These are phyloP conservation scores for Solea senegalensis DNA, from an alignment of 2,113 vertebrate species.

Conservation along the genomic window DNA sequence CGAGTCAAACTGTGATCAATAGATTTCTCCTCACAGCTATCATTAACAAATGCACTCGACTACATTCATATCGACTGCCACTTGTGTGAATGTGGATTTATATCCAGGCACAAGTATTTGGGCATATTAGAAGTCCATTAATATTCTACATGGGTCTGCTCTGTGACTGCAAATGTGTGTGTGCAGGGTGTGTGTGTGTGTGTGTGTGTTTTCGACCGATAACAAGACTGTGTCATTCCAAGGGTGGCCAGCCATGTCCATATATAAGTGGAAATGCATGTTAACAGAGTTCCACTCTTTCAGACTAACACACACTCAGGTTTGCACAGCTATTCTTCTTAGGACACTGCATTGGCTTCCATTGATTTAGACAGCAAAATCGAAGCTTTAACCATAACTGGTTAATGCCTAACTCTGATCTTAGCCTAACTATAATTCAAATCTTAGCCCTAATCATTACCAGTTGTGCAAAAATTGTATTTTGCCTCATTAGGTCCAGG, in stretches of 20 bases:
- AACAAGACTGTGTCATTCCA: slow-evolving; percentile 53
- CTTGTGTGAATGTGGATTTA: slow-evolving; percentile 48
- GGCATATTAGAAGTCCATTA: slow-evolving; percentile 35
- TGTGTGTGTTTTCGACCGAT: slow-evolving; percentile 29
- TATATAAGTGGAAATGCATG: slow-evolving; percentile 62
- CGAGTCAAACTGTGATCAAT: slow-evolving; percentile 60
- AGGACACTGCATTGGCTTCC: too few species aligned
- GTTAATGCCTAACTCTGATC: too few species aligned
- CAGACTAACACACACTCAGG: not conserved
- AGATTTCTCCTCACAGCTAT: slow-evolving; percentile 40
- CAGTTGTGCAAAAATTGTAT: too few species aligned
- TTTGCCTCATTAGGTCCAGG: too few species aligned
- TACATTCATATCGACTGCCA: slow-evolving; percentile 30
- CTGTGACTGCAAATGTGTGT: slow-evolving; percentile 9
- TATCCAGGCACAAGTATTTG: slow-evolving; percentile 7
- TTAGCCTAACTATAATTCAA: too few species aligned
- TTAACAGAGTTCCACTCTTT: slow-evolving; percentile 25
- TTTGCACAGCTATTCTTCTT: too few species aligned
- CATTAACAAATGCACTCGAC: slow-evolving; percentile 51
- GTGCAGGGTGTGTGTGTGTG: slow-evolving; percentile 12
- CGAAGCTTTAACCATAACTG: too few species aligned
- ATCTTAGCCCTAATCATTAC: too few species aligned
- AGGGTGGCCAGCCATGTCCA: slow-evolving; percentile 62
- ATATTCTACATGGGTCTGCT: slow-evolving; percentile 48
- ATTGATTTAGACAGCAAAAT: too few species aligned